Evolutionary conservation across 2,888 invertebrate genomes (phyloP).

Genomic region (Agonopterix arenella): DNA sequence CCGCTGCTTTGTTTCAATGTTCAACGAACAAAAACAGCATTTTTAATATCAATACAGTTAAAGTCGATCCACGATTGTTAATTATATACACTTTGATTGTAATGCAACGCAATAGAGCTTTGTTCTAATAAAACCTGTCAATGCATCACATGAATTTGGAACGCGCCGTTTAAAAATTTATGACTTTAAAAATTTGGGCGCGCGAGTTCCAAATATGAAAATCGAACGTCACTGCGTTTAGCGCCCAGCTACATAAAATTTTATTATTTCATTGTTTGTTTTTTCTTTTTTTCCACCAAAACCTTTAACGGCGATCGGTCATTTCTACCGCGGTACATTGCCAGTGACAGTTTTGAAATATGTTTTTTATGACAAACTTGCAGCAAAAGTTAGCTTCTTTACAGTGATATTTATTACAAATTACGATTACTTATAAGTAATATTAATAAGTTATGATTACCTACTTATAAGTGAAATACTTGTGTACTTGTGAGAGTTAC

Average conservation of each 20-base stretch:
- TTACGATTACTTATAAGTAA: no score
- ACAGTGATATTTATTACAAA: no score
- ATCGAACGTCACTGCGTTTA: conserved; percentile 10
- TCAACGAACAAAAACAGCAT: conserved; percentile 57
- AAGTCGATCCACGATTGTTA: conserved; percentile 38
- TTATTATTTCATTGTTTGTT: conserved; percentile 11
- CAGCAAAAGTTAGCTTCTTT: no score
- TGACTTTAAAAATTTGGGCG: conserved; percentile 13
- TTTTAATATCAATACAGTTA: conserved; percentile 55
- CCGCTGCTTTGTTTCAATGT: conserved; percentile 62
- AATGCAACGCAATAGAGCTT: conserved; percentile 37
- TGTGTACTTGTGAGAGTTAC: no score
- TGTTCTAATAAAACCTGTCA: conserved; percentile 57
- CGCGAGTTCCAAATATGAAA: conserved; percentile 16
- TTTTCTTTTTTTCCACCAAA: conserved; percentile 1
- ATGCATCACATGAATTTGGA: conserved; percentile 18
- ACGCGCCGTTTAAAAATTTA: conserved; percentile 21
- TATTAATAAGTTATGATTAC: no score
- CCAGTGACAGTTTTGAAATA: no score
- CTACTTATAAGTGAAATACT: no score
- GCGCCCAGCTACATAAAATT: conserved; percentile 11
- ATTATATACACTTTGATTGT: conserved; percentile 48
- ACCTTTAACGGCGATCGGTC: conserved; percentile 3
- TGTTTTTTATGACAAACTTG: background rate
- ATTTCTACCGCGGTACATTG: no score